Percentiles rank a stretch among this genome's conserved stretches.
Conservation (phyloP, 2,888 invertebrate species). For the Caenorhabditis japonica region DNA sequence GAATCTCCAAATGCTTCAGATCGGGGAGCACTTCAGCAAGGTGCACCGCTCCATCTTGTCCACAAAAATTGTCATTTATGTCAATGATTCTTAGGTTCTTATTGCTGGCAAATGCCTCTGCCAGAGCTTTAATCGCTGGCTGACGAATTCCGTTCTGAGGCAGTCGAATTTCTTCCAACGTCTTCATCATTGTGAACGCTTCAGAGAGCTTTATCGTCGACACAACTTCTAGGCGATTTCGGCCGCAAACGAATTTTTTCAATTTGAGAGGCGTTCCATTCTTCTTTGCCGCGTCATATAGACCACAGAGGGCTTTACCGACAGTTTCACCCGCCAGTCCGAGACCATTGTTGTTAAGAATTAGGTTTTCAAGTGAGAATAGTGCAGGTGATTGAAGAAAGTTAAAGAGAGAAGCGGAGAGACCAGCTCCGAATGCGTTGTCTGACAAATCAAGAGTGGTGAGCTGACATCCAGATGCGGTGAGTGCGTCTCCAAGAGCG, state of each 20-base stretch:
- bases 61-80: slow-evolving; percentile 93
- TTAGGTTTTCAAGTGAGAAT: slow-evolving; percentile 34
- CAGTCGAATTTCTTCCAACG: slow-evolving; percentile 90
- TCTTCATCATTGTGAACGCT: slow-evolving; percentile 88
- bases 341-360: slow-evolving; percentile 92
- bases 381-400: slow-evolving; percentile 25
- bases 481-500: slow-evolving; percentile 86
- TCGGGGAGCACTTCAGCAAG: slow-evolving; percentile 81
- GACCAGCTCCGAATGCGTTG: slow-evolving; percentile 98
- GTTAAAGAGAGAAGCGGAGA: slow-evolving; percentile 86
- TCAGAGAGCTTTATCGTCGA: slow-evolving; percentile 88
- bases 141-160: slow-evolving; percentile 97
- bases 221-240: slow-evolving; percentile 93
- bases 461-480: slow-evolving; percentile 85
- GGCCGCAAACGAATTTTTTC: slow-evolving; percentile 83
- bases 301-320: slow-evolving; percentile 5
- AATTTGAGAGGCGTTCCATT: slow-evolving; percentile 82
- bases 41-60: slow-evolving; percentile 84
- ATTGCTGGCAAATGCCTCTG: slow-evolving; percentile 81
- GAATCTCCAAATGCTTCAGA: slow-evolving; percentile 79
- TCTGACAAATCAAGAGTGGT: slow-evolving; percentile 93
- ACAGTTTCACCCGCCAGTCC: slow-evolving; percentile 80
- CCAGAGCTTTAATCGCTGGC: slow-evolving; percentile 86
- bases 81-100: slow-evolving; percentile 84
- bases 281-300: slow-evolving; percentile 15